Conservation (phyloP, 2,888 invertebrate species). For the Xanthia icteritia region DNA sequence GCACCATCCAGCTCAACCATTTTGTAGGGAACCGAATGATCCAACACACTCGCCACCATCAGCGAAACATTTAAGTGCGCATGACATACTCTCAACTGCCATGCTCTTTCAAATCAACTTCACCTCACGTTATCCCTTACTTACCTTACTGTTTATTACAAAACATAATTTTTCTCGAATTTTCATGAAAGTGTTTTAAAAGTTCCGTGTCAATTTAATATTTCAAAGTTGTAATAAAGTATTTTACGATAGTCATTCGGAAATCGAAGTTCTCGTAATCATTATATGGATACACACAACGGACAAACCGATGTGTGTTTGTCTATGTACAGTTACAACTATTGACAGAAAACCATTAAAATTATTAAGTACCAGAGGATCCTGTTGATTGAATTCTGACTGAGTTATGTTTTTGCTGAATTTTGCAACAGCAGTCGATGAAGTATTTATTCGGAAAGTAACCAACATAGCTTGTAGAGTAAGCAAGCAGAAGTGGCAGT, state of each 20-base stretch:
- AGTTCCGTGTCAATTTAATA: not conserved
- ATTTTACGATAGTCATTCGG: slow-evolving; percentile 7
- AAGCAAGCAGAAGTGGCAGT: too few relatives aligned
- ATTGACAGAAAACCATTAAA: not conserved
- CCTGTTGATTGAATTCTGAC: slow-evolving; percentile 13
- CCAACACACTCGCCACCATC: too few relatives aligned
- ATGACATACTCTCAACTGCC: too few relatives aligned
- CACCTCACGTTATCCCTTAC: too few relatives aligned
- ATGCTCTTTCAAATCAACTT: too few relatives aligned
- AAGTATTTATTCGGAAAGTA: too few relatives aligned
- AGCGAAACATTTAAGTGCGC: too few relatives aligned
- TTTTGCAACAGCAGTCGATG: not conserved
- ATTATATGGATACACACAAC: slow-evolving; percentile 11
- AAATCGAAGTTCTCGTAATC: slow-evolving; percentile 25
- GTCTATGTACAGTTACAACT: slow-evolving; percentile 16
- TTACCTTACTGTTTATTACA: too few relatives aligned
- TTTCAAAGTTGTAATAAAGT: slow-evolving; percentile 2
- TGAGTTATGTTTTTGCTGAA: not conserved
- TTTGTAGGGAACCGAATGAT: too few relatives aligned
- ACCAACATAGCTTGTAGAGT: too few relatives aligned
- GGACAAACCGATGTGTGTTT: slow-evolving; percentile 1
- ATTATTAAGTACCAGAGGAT: not conserved
- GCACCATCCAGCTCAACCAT: too few relatives aligned
- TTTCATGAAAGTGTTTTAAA: not conserved
- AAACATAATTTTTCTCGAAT: not conserved